Percentiles rank a stretch among this genome's conserved stretches.
Conservation (phyloP, 2,797 vertebrate species). For the Okamejei kenojei region DNA sequence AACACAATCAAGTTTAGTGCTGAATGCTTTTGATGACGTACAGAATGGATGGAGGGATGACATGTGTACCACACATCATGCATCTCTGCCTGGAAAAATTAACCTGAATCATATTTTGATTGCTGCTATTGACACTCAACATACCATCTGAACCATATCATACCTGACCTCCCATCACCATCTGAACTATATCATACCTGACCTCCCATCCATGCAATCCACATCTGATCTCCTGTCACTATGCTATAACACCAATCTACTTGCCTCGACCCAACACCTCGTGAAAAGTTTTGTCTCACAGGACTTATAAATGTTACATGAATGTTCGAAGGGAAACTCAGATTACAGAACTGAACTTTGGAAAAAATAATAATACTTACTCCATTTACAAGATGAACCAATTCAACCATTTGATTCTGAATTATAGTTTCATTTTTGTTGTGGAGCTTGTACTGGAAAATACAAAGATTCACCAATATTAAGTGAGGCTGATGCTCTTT, state of each 20-base stretch:
- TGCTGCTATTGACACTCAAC: not conserved
- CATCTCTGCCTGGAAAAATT: not conserved
- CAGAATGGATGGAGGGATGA: not conserved
- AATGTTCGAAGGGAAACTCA: not conserved
- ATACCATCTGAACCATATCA: not conserved
- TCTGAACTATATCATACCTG: not conserved
- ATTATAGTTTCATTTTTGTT: slow-evolving; percentile 55
- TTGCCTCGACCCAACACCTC: not conserved
- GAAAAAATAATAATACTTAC: slow-evolving; percentile 51
- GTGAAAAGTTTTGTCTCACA: not conserved
- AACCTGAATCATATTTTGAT: no score
- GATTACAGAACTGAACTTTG: not conserved
- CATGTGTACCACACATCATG: no score
- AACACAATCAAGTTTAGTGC: not conserved
- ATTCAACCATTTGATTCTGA: slow-evolving; percentile 63
- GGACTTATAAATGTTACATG: not conserved
- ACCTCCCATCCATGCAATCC: no score
- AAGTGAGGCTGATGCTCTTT: not conserved
- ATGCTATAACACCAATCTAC: not conserved
- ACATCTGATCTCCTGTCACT: not conserved
- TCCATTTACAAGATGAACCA: slow-evolving; percentile 74
- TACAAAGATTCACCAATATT: not conserved
- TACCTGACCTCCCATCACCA: not conserved
- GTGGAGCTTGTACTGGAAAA: slow-evolving; percentile 61
- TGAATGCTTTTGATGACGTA: not conserved